These are phyloP conservation scores for Andrena bicolor DNA, from an alignment of 2,888 invertebrate genomes.

Conservation along the genomic window DNA sequence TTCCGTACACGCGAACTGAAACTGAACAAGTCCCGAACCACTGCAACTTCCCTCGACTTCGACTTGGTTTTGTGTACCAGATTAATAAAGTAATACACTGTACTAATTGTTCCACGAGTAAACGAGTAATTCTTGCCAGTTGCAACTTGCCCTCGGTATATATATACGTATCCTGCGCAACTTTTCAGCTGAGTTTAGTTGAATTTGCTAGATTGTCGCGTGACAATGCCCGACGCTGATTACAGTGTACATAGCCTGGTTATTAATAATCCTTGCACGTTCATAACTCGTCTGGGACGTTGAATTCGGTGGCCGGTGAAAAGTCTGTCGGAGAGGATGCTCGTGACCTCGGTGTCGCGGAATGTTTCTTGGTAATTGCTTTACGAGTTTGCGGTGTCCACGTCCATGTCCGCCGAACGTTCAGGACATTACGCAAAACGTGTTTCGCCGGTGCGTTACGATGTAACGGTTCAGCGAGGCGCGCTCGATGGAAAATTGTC, in stretches of 20 bases:
- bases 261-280: slow-evolving; percentile 42
- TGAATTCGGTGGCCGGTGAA: neutral
- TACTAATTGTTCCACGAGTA: too few species aligned
- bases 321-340: neutral
- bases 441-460: slow-evolving; percentile 60
- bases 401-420: slow-evolving; percentile 17
- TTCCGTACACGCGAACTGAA: too few species aligned
- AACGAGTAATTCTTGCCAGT: too few species aligned
- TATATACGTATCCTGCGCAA: too few species aligned
- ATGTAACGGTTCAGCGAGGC: slow-evolving; percentile 66
- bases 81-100: too few species aligned
- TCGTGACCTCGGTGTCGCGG: neutral
- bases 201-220: neutral
- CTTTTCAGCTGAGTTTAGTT: too few species aligned
- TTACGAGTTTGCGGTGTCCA: slow-evolving; percentile 29
- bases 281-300: neutral
- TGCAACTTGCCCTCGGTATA: too few species aligned
- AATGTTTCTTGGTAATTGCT: slow-evolving; percentile 41
- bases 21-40: too few species aligned
- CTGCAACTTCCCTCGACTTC: too few species aligned
- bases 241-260: neutral
- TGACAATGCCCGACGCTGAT: slow-evolving; percentile 2
- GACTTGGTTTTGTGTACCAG: too few species aligned
- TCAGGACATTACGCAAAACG: slow-evolving; percentile 66
- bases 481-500: slow-evolving; percentile 65